Percentiles rank a stretch among this genome's conserved stretches.
Evolutionary conservation across 2,113 vertebrate species (phyloP).

Genomic region (Notechis scutatus): DNA sequence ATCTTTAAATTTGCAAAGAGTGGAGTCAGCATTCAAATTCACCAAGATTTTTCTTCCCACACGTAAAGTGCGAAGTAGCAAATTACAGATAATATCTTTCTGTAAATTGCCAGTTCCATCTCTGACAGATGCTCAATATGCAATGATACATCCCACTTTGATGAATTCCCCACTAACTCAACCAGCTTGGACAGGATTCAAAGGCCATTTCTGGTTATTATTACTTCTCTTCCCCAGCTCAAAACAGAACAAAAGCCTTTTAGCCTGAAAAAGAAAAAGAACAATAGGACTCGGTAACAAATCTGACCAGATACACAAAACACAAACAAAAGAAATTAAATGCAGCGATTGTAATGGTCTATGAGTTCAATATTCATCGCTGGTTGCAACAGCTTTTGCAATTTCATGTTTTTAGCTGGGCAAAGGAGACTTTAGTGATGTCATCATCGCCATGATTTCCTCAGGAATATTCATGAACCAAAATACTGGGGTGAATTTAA

Average conservation of each 20-base stretch:
- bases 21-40: conserved; percentile 47
- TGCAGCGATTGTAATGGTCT: conserved; percentile 48
- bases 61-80: conserved; percentile 53
- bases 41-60: conserved; percentile 50
- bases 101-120: conserved; percentile 71
- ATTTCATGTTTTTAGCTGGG: conserved; percentile 72
- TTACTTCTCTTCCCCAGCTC: conserved; percentile 31
- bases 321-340: conserved; percentile 34
- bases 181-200: conserved; percentile 64
- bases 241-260: conserved; percentile 17
- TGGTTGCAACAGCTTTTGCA: conserved; percentile 71
- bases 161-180: conserved; percentile 71
- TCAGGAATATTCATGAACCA: conserved; percentile 73
- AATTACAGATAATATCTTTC: conserved; percentile 57
- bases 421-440: conserved; percentile 71
- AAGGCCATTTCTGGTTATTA: conserved; percentile 58
- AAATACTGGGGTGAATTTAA: conserved; percentile 63
- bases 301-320: conserved; percentile 39
- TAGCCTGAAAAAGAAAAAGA: conserved; percentile 37
- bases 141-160: conserved; percentile 70
- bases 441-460: conserved; percentile 77
- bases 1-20: conserved; percentile 33
- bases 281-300: conserved; percentile 48
- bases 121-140: conserved; percentile 74
- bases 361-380: conserved; percentile 74